A percentile compares a stretch with the other conserved stretches of the same genome.
phyloP scores from a whole-genome alignment of 2,797 vertebrate genomes.

The Kryptolebias ocellatus region DNA sequence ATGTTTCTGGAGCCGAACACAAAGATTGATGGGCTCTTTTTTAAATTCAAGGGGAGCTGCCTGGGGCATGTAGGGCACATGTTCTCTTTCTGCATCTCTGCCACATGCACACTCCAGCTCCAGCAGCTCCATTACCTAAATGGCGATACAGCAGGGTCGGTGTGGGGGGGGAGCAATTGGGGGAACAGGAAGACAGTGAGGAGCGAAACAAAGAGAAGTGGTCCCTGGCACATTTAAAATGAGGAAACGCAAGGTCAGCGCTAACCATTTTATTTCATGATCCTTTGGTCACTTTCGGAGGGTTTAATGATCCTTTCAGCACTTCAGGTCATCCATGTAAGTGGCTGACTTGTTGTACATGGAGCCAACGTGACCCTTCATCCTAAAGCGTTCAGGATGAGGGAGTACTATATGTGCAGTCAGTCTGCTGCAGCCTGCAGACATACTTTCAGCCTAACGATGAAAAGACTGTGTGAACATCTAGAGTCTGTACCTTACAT shows the following conservation, averaged over 20 bases:
- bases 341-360: conserved; percentile 43
- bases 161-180: background rate
- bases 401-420: conserved; percentile 3
- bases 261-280: conserved; percentile 51
- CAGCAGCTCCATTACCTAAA: conserved; percentile 61
- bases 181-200: background rate
- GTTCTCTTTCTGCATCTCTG: conserved; percentile 42
- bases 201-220: conserved; percentile 34
- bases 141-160: conserved; percentile 42
- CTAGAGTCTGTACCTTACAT: no score
- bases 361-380: conserved; percentile 26
- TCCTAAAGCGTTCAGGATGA: conserved; percentile 8
- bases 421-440: conserved; percentile 12
- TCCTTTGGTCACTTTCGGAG: conserved; percentile 34
- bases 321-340: conserved; percentile 34
- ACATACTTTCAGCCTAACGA: conserved; percentile 11
- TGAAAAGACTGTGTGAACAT: conserved; percentile 13
- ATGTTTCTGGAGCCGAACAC: conserved; percentile 42
- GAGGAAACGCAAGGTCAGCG: conserved; percentile 49
- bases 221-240: conserved; percentile 25
- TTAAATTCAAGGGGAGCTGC: conserved; percentile 59
- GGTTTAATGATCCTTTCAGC: conserved; percentile 45
- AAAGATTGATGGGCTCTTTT: conserved; percentile 65
- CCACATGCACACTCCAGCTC: conserved; percentile 37
- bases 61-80: conserved; percentile 51